Conservation (phyloP, 2,113 vertebrate genomes). For the Pomatostomus ruficeps region DNA sequence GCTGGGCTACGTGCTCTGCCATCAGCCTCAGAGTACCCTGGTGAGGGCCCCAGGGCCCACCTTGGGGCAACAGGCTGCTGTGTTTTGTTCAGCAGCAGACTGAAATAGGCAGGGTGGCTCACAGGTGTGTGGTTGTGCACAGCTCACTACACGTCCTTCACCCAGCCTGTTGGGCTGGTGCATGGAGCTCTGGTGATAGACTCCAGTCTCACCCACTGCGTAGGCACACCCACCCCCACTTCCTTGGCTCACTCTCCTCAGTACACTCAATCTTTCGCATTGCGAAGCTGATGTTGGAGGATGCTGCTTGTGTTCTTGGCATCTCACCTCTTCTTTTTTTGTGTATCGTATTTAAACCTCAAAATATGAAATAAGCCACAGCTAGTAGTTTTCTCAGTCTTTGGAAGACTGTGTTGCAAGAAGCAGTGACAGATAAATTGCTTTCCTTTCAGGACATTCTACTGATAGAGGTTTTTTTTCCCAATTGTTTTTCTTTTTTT, state of each 20-base stretch:
- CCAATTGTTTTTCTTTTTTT: not conserved
- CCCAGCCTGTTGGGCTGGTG: not conserved
- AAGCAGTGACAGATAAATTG: not conserved
- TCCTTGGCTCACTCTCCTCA: not conserved
- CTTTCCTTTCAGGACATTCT: not conserved
- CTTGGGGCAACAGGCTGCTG: not conserved
- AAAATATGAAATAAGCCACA: not conserved
- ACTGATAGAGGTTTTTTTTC: not conserved
- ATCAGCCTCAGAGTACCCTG: rapidly evolving
- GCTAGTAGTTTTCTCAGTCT: not conserved
- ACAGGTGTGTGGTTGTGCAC: not conserved
- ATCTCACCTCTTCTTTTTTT: not conserved
- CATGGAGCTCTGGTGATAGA: not conserved
- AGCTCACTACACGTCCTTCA: rapidly evolving
- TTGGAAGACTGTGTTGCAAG: not conserved
- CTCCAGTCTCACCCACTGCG: not conserved
- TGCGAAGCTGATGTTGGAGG: not conserved
- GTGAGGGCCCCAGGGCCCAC: not conserved
- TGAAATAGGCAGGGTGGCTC: not conserved
- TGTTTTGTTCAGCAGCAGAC: not conserved
- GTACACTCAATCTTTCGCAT: not conserved
- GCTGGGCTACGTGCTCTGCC: not conserved
- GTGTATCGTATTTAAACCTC: not conserved
- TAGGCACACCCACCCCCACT: not conserved
- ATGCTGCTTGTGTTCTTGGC: rapidly evolving